Evolutionary conservation across 2,797 vertebrate genomes (phyloP), one percentile per base, ranked within the genome.

Genomic region (Onychomys torridus): DNA sequence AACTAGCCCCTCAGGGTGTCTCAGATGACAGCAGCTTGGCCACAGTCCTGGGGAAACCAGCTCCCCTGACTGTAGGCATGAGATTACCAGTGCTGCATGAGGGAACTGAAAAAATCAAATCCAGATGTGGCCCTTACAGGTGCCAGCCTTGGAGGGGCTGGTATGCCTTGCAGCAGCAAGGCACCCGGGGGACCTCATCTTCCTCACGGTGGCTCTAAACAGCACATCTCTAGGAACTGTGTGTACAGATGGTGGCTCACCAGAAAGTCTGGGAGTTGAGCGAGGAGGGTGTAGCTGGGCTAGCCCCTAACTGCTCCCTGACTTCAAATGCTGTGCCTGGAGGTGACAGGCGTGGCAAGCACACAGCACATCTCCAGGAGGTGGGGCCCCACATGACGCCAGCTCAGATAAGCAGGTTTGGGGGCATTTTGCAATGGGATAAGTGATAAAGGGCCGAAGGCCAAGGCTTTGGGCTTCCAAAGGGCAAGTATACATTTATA

Each of bases 281-380:
- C 85, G 59, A 0, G 5, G 67, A 59, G 19, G 79, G 46, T n/a
- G 65, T 78, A 89, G 61, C 94, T 40, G n/a, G 76, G 32, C 71
- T 69, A 69, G 43, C 69, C 52, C 19, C 57, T 5, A 32, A n/a
- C 14, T 52, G 37, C 25, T 79, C 23, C 55, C 9, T 32, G 25
- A 57, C 49, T 27, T 13, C 4, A 89, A n/a, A 23, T 25, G 43
- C 81, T 1, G 13, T 23, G 6, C 65, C 65, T 7, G 71, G 2
- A 1, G 25, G 19, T 25, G 14, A 43, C 0, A 55, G 43, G 16
- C 14, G n/a, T n/a, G n/a, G n/a, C n/a, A n/a, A n/a, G n/a, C n/a
- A 40, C 55, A 78, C 19, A 2, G 0, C 8, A 6, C n/a, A 32
- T 65, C 75, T 90, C 16, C 0, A 27, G 43, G 67, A 88, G 49